A percentile compares a stretch with the other conserved stretches of the same genome.
Evolutionary conservation across 2,888 invertebrate genomes (phyloP).

Genomic region (Sclerodermus sp.): DNA sequence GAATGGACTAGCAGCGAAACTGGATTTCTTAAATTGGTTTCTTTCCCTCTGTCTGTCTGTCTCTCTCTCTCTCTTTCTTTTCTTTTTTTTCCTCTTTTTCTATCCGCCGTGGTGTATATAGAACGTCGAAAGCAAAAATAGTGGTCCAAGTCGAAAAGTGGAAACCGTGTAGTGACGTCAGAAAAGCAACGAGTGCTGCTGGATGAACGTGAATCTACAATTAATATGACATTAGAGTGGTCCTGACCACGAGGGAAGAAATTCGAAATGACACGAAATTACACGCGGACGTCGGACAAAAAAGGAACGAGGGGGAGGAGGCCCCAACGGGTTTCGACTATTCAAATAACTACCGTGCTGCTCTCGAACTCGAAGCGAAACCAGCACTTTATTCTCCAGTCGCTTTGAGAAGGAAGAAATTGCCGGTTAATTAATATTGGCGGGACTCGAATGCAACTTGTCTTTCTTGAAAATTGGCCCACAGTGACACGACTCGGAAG

Average conservation of each 20-base stretch:
- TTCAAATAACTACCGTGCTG: slow-evolving; percentile 27
- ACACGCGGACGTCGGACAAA: slow-evolving; percentile 20
- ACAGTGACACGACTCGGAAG: not conserved
- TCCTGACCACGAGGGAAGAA: slow-evolving; percentile 24
- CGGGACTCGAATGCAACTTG: not conserved
- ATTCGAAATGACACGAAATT: slow-evolving; percentile 38
- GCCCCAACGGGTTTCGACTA: slow-evolving; percentile 3
- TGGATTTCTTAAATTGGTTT: too few species aligned
- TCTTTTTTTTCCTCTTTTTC: too few species aligned
- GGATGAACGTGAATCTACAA: slow-evolving; percentile 39
- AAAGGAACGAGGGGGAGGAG: slow-evolving; percentile 4
- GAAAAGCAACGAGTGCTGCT: too few species aligned
- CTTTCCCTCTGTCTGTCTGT: too few species aligned
- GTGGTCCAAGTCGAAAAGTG: too few species aligned
- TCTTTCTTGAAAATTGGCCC: not conserved
- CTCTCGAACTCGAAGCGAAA: slow-evolving; percentile 18
- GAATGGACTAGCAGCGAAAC: too few species aligned
- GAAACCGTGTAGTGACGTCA: too few species aligned
- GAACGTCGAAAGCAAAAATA: too few species aligned
- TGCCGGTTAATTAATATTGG: slow-evolving; percentile 12
- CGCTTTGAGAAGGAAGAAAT: slow-evolving; percentile 1
- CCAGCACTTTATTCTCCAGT: slow-evolving; percentile 21
- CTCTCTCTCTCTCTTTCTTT: too few species aligned
- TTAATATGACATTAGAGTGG: slow-evolving; percentile 48
- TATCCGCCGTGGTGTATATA: too few species aligned